A percentile compares a stretch with the other conserved stretches of the same genome.
Evolutionary conservation across 1,140 invertebrate genomes (phyloP).

Genomic region (Drosophila mauritiana): DNA sequence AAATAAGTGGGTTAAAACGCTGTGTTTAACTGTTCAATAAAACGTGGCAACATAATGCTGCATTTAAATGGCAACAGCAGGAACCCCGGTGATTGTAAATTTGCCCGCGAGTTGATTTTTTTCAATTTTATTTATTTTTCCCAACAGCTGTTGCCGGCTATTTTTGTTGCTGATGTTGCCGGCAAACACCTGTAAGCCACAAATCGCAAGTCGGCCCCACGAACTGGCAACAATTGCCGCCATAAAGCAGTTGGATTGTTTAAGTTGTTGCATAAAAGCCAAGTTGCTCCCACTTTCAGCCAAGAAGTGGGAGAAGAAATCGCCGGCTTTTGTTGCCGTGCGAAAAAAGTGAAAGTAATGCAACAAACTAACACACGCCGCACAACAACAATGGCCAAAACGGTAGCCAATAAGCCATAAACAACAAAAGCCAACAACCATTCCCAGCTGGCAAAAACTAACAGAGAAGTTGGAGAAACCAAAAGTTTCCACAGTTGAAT

Average conservation of each 20-base stretch:
- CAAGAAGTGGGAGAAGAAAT: slow-evolving; percentile 65
- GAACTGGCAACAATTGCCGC: slow-evolving; percentile 43
- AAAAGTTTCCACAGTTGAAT: slow-evolving; percentile 74
- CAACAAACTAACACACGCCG: slow-evolving; percentile 40
- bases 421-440: slow-evolving; percentile 17
- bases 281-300: slow-evolving; percentile 42
- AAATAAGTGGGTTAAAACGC: slow-evolving; percentile 29
- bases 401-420: slow-evolving; percentile 76
- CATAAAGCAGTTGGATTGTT: slow-evolving; percentile 73
- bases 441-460: slow-evolving; percentile 27
- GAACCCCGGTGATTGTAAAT: slow-evolving; percentile 32
- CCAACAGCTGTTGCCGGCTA: slow-evolving; percentile 52
- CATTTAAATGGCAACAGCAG: slow-evolving; percentile 45
- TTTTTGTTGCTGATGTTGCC: slow-evolving; percentile 19
- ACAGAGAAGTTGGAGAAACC: slow-evolving; percentile 39
- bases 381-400: slow-evolving; percentile 58
- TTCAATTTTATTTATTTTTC: slow-evolving; percentile 5
- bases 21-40: slow-evolving; percentile 45
- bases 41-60: slow-evolving; percentile 44
- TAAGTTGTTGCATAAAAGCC: slow-evolving; percentile 77
- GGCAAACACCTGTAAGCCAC: slow-evolving; percentile 78
- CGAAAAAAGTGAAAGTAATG: slow-evolving; percentile 75
- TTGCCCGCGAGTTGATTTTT: slow-evolving; percentile 27
- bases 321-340: slow-evolving; percentile 63
- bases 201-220: slow-evolving; percentile 56